Percentiles rank a stretch among this genome's conserved stretches.
These are phyloP conservation scores for Odontomyia ornata DNA, from an alignment of 2,888 invertebrate species.

Conservation along the genomic window DNA sequence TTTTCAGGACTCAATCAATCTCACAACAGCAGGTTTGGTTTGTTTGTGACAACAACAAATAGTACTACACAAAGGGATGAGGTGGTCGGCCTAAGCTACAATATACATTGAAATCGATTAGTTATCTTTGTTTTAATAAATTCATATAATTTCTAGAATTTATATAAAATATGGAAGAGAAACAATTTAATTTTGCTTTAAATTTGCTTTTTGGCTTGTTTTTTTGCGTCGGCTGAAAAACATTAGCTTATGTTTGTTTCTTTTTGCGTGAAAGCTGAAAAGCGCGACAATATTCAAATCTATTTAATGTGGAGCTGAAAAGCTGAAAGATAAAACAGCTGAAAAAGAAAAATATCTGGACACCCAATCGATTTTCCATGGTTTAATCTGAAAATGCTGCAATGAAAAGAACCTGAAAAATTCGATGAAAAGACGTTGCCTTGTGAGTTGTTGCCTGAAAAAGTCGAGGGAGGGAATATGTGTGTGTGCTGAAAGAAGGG, in stretches of 20 bases:
- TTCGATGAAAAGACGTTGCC: background rate
- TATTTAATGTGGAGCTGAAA: background rate
- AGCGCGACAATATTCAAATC: too few relatives aligned
- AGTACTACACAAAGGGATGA: conserved; percentile 45
- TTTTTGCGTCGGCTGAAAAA: conserved; percentile 15
- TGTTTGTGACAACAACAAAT: conserved; percentile 48
- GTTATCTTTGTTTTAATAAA: conserved; percentile 34
- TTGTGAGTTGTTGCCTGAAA: too few relatives aligned
- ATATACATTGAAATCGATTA: conserved; percentile 51
- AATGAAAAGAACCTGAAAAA: conserved; percentile 44
- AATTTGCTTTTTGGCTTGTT: background rate
- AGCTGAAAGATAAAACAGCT: conserved; percentile 51
- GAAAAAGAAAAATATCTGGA: conserved; percentile 47
- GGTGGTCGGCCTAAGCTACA: conserved; percentile 51
- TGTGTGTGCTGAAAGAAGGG: too few relatives aligned
- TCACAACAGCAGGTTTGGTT: conserved; percentile 49
- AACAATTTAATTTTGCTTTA: conserved; percentile 9
- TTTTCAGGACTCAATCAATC: conserved; percentile 47
- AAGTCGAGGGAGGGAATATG: too few relatives aligned
- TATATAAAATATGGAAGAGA: conserved; percentile 26
- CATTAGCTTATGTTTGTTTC: conserved; percentile 38
- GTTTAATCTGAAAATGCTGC: conserved; percentile 36
- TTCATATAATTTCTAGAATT: conserved; percentile 3
- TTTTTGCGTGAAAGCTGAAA: background rate
- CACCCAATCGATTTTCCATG: conserved; percentile 7